A percentile compares a stretch with the other conserved stretches of the same genome.
These are phyloP conservation scores for Electrophaes corylata DNA, from an alignment of 2,888 invertebrate genomes.

Conservation along the genomic window DNA sequence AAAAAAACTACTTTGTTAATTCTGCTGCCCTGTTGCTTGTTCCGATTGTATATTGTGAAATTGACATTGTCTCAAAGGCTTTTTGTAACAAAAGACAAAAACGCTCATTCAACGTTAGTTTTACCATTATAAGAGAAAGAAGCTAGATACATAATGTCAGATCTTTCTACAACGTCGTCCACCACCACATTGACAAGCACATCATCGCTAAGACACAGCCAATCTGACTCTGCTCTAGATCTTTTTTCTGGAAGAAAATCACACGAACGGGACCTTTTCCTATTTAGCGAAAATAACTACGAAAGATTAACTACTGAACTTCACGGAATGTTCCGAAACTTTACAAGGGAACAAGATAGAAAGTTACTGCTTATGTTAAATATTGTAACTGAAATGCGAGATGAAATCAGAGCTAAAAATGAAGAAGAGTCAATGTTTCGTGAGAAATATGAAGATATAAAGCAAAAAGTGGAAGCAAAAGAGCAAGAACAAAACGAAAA, in stretches of 20 bases:
- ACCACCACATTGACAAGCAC: neutral
- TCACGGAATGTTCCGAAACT: neutral
- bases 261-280: neutral
- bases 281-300: neutral
- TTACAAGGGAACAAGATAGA: neutral
- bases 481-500: constrained; percentile 1
- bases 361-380: neutral
- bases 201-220: neutral
- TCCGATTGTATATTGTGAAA: constrained; percentile 30
- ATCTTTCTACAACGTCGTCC: neutral
- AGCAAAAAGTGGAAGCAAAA: neutral
- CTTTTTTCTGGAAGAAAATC: neutral
- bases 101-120: too few relatives aligned
- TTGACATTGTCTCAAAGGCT: constrained; percentile 19
- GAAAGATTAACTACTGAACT: neutral
- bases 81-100: neutral
- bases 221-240: constrained; percentile 1
- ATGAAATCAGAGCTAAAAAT: neutral
- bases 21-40: constrained; percentile 33
- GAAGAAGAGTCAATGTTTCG: neutral
- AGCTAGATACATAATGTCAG: neutral
- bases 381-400: neutral
- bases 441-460: neutral
- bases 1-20: constrained; percentile 20
- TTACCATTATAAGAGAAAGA: too few relatives aligned